Base-by-base conservation (phyloP, 2,888 invertebrate genomes). In the Leucophenga montana region DNA sequence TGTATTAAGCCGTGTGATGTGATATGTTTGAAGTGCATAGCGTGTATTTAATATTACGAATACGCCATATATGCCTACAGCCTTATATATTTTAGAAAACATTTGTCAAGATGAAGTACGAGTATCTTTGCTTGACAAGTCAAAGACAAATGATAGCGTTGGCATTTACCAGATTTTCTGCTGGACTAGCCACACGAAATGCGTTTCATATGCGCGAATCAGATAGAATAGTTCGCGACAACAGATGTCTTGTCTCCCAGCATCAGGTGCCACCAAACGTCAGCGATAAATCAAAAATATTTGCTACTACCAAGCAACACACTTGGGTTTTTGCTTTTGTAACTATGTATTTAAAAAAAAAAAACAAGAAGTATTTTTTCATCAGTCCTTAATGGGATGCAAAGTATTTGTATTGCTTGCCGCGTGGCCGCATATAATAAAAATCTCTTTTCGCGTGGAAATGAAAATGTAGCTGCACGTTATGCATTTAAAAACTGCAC, bases 281-380 rank as follows among this genome's bases (percentile, higher is more conserved):
- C 80, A 74, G 76, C 64, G 73, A 80, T 83, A 82, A 82, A 82
- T 82, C 81, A 82, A 75, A 83, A 83, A 80, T 78, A 69, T 59
- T 14, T 59, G 31, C 1, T 27, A 27, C 27, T 13, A 54, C 11
- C 20, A n/a, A n/a, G 56, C 27, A n/a, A 57, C 27, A 33, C 31
- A 57, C 18, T 22, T 13, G 57, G 22, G 27, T 14, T 31, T 31
- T 3, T 8, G 9, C 11, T 39, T 8, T 39, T 39, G 11, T 39
- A 39, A 39, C 39, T 39, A 39, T n/a, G n/a, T n/a, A n/a, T n/a
- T n/a, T n/a, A n/a, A n/a, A n/a, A n/a, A n/a, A n/a, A n/a, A n/a
- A n/a, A n/a, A n/a, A n/a, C n/a, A n/a, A n/a, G n/a, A n/a, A n/a
- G n/a, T n/a, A n/a, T 39, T 39, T 39, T 39, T 39, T 11, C 39